A percentile compares a stretch with the other conserved stretches of the same genome.
These are phyloP conservation scores for Epizoanthus stellaris DNA, from an alignment of 92 coral and sea anemone genomes.

Conservation along the genomic window DNA sequence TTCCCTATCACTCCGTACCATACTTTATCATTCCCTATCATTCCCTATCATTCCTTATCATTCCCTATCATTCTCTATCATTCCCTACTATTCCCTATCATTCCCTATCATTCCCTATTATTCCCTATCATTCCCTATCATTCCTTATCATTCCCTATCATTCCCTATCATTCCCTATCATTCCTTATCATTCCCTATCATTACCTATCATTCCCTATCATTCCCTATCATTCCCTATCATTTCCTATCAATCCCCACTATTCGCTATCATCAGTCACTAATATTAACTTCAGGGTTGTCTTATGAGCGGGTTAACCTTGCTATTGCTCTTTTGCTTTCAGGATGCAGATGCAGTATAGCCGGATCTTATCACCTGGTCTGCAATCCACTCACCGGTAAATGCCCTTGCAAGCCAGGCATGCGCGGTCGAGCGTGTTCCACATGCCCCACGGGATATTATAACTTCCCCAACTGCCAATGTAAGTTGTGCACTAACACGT, in stretches of 20 bases:
- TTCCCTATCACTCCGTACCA: too few species aligned
- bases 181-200: too few species aligned
- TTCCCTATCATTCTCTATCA: too few species aligned
- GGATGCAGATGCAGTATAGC: constrained; percentile 77
- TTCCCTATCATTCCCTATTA: too few species aligned
- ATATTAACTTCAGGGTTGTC: not conserved
- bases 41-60: not conserved
- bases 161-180: too few species aligned
- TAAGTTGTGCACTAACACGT: constrained; percentile 56
- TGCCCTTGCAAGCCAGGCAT: constrained; percentile 79
- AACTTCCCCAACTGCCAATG: constrained; percentile 89
- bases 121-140: too few species aligned
- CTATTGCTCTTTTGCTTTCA: constrained; percentile 22
- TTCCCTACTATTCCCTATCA: too few species aligned
- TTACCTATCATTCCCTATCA: too few species aligned
- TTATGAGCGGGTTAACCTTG: not conserved
- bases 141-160: too few species aligned
- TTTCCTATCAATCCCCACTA: too few species aligned
- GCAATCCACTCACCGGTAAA: constrained; percentile 79
- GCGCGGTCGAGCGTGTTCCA: constrained; percentile 76
- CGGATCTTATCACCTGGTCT: constrained; percentile 71
- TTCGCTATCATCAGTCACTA: not conserved
- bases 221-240: too few species aligned
- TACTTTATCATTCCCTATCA: not conserved
- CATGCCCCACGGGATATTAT: constrained; percentile 77